Percentiles rank a stretch among this genome's conserved stretches.
phyloP scores from a whole-genome alignment of 1,140 invertebrate genomes.

The Meloidogyne floridensis region DNA sequence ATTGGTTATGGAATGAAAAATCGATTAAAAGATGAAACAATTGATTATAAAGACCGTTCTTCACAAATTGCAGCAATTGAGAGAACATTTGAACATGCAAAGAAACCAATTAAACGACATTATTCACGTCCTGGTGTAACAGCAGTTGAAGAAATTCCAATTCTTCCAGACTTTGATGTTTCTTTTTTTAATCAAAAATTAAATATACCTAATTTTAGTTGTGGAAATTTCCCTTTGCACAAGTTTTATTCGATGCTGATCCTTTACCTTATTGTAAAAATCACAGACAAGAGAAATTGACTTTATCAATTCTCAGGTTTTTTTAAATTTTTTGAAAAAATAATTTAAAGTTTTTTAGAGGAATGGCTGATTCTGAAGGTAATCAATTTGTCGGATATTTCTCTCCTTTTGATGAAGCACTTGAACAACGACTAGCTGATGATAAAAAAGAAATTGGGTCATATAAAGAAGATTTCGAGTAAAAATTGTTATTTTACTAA shows the following conservation, averaged over 20 bases:
- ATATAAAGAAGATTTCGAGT: slow-evolving; percentile 45
- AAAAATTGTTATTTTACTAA: slow-evolving; percentile 19
- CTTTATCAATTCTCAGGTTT: slow-evolving; percentile 26
- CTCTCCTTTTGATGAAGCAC: slow-evolving; percentile 86
- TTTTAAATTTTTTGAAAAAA: background rate
- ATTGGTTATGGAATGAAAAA: slow-evolving; percentile 97
- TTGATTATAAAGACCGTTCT: slow-evolving; percentile 89
- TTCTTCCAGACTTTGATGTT: slow-evolving; percentile 79
- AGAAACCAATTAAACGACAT: slow-evolving; percentile 77
- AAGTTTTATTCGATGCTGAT: slow-evolving; percentile 97
- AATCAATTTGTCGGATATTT: slow-evolving; percentile 99
- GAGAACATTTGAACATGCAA: slow-evolving; percentile 90
- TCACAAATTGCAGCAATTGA: slow-evolving; percentile 96
- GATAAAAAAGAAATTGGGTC: slow-evolving; percentile 35
- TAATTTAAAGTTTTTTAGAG: slow-evolving; percentile 38
- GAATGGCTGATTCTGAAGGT: slow-evolving; percentile 88
- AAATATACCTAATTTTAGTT: slow-evolving; percentile 24
- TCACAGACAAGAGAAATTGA: slow-evolving; percentile 69
- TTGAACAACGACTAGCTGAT: slow-evolving; percentile 68
- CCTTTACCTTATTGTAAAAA: slow-evolving; percentile 74
- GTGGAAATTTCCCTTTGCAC: slow-evolving; percentile 92
- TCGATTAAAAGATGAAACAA: slow-evolving; percentile 81
- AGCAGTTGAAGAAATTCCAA: slow-evolving; percentile 82
- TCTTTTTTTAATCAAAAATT: slow-evolving; percentile 21
- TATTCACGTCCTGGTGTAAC: slow-evolving; percentile 90